Percentiles rank a stretch among this genome's conserved stretches.
phyloP scores from a whole-genome alignment of 92 coral and sea anemone genomes.

The Blastomussa wellsi region DNA sequence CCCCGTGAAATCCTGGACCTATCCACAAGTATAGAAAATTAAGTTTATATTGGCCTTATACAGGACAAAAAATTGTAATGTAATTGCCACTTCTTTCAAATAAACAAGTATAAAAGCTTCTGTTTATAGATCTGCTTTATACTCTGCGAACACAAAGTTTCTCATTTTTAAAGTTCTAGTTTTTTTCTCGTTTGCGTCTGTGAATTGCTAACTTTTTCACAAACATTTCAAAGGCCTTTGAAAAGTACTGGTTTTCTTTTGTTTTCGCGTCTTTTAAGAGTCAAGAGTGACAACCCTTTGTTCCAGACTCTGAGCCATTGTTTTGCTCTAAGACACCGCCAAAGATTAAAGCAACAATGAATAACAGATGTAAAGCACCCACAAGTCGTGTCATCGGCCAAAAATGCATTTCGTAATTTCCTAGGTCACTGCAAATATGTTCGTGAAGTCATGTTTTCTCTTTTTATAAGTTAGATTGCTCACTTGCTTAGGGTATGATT shows the following conservation, averaged over 20 bases:
- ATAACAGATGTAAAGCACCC: background rate
- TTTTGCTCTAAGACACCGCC: constrained; percentile 1
- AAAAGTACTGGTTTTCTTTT: constrained; percentile 6
- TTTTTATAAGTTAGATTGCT: background rate
- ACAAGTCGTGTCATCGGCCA: background rate
- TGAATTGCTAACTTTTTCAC: background rate
- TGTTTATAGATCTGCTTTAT: too few relatives aligned
- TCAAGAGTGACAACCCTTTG: constrained; percentile 4
- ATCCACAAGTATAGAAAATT: background rate
- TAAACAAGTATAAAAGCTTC: background rate
- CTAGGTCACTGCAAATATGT: background rate
- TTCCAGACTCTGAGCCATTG: background rate
- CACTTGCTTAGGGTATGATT: background rate
- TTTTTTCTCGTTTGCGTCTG: background rate
- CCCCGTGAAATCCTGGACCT: background rate
- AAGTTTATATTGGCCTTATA: background rate
- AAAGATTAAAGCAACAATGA: constrained; percentile 15
- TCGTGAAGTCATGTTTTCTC: background rate
- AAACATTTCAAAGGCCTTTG: background rate
- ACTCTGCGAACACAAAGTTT: background rate
- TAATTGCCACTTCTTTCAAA: background rate
- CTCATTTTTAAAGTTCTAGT: background rate
- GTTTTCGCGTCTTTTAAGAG: constrained; percentile 2
- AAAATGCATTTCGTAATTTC: background rate
- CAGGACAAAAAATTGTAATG: background rate